Base-by-base conservation (phyloP, 2,888 invertebrate species). In the Tryphoninae sp. region DNA sequence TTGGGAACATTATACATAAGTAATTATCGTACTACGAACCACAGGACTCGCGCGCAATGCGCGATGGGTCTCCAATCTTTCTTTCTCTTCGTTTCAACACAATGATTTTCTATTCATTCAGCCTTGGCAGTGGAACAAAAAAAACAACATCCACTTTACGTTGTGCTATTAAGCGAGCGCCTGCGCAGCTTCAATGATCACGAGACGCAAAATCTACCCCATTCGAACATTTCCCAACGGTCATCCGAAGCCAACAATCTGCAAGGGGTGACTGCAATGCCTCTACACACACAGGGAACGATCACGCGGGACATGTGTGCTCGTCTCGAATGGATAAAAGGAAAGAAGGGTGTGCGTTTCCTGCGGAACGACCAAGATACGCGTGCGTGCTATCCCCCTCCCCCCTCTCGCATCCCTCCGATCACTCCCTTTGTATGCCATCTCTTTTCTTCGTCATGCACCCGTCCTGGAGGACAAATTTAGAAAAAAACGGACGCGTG, bases 401-500 rank as follows among this genome's bases (percentile, higher is more conserved):
- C 62, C 49, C 59, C 53, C 64, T 59, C 45, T 26, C 74, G 19
- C 49, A 40, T 51, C 73, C 74, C 62, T 73, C 65, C 67, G 23
- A 71, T 76, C 49, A 22, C 68, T 42, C 58, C 51, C 65, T 73
- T 75, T 78, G n/a, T 62, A 76, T 65, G 55, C 49, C 74, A 80
- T 74, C 77, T 65, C 77, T 78, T 80, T 71, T 59, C 67, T 78
- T 67, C 68, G 45, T 62, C 78, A 85, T 75, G 85, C 65, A 69
- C 53, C 64, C 42, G 71, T n/a, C 65, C 23, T 45, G 53, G 26
- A 72, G 82, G 81, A 82, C 81, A 74, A 81, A 85, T 85, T 85
- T 86, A 81, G 79, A 62, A 81, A 77, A 69, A 87, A 88, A 87
- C 84, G 86, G 85, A 85, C 89, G 88, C 89, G 89, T 89, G 89